phyloP scores from a whole-genome alignment of 1,140 invertebrate genomes.

The Pseudachorutes palmiensis region DNA sequence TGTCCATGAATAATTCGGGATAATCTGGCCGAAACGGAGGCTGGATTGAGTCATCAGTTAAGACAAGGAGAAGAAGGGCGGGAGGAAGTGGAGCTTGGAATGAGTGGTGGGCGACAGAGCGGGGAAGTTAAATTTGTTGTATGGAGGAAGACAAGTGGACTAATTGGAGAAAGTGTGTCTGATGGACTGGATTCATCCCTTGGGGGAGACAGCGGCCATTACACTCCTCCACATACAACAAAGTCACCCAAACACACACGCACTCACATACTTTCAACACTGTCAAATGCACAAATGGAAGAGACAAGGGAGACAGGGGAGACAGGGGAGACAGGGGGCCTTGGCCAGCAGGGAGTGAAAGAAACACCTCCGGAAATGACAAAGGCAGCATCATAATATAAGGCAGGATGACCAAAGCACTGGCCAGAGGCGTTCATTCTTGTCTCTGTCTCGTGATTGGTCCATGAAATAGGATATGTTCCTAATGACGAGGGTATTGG shows the following conservation, averaged over 20 bases:
- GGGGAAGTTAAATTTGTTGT: too few species aligned
- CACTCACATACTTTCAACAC: neutral
- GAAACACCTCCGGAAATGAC: neutral
- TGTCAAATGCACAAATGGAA: neutral
- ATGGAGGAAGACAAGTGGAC: conserved; percentile 7
- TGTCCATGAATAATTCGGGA: conserved; percentile 12
- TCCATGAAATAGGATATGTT: neutral
- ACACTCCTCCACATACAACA: neutral
- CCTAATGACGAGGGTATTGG: too few species aligned
- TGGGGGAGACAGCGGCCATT: neutral
- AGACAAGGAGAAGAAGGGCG: neutral
- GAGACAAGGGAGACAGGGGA: neutral
- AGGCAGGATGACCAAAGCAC: too few species aligned
- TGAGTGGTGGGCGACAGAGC: too few species aligned
- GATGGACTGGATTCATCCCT: conserved; percentile 1
- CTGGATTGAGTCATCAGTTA: neutral
- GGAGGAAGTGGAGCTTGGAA: too few species aligned
- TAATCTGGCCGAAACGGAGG: too few species aligned
- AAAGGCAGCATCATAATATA: neutral
- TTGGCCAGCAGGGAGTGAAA: neutral
- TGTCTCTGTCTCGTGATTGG: neutral
- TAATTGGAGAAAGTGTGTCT: conserved; percentile 9
- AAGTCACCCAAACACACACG: neutral
- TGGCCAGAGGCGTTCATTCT: too few species aligned
- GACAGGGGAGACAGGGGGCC: neutral